These are phyloP conservation scores for Otocyon megalotis DNA, from an alignment of 2,113 vertebrate genomes.

Conservation along the genomic window DNA sequence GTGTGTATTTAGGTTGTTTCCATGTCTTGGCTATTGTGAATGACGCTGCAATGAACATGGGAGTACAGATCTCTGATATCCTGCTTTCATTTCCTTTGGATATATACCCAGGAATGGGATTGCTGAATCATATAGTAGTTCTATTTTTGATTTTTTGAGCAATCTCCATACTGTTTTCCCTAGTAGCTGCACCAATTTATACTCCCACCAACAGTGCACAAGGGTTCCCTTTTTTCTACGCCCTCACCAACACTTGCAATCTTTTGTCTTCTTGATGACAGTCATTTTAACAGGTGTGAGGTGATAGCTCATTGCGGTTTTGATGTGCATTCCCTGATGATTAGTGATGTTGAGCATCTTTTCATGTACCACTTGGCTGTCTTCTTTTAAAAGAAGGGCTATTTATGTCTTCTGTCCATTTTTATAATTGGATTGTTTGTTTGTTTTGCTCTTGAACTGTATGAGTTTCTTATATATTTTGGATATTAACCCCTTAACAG, in stretches of 20 bases:
- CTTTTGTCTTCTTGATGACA: not conserved
- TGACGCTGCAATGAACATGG: not conserved
- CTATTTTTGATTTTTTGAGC: not conserved
- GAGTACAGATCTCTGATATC: not conserved
- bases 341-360: not conserved
- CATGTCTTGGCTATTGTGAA: not conserved
- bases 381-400: not conserved
- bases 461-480: not conserved
- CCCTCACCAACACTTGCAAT: not conserved
- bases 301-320: not conserved
- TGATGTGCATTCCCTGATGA: not conserved
- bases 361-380: not conserved
- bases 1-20: not conserved
- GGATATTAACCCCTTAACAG: not conserved
- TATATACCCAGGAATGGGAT: not conserved
- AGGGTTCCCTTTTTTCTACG: not conserved
- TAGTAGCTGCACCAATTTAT: not conserved
- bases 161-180: not conserved
- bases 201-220: not conserved
- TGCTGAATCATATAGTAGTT: not conserved
- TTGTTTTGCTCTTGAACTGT: not conserved
- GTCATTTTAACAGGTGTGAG: not conserved
- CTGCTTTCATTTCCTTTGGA: not conserved
- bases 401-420: not conserved
- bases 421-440: not conserved